A percentile compares a stretch with the other conserved stretches of the same genome.
phyloP scores from a whole-genome alignment of 2,888 invertebrate species.

The Melieria crassipennis region DNA sequence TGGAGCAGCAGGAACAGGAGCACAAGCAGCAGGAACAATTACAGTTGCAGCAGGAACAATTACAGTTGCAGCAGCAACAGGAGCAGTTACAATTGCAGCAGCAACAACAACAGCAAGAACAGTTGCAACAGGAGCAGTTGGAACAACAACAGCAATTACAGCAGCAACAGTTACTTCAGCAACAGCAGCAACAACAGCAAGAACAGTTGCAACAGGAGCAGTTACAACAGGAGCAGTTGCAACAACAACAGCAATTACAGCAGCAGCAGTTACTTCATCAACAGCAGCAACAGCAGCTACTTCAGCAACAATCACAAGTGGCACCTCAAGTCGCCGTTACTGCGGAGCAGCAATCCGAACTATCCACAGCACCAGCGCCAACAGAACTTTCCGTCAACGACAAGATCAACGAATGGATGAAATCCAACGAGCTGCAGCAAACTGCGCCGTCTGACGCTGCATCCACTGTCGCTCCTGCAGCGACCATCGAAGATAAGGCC shows the following conservation, averaged over 20 bases:
- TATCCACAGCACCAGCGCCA: slow-evolving; percentile 38
- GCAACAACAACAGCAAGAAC: slow-evolving; percentile 18
- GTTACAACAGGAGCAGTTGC: slow-evolving; percentile 57
- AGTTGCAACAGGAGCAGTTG: slow-evolving; percentile 42
- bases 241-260: slow-evolving; percentile 51
- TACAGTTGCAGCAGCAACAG: slow-evolving; percentile 28
- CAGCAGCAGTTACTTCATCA: slow-evolving; percentile 43
- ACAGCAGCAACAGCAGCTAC: slow-evolving; percentile 30
- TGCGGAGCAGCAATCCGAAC: background rate
- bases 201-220: slow-evolving; percentile 31
- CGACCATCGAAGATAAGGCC: slow-evolving; percentile 69
- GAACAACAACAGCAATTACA: slow-evolving; percentile 41
- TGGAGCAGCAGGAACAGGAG: slow-evolving; percentile 55
- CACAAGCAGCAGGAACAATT: slow-evolving; percentile 33
- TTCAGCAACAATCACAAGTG: slow-evolving; percentile 27
- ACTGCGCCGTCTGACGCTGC: slow-evolving; percentile 39
- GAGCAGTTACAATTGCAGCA: slow-evolving; percentile 25
- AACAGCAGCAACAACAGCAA: slow-evolving; percentile 33
- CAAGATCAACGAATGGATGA: slow-evolving; percentile 64
- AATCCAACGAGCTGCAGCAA: slow-evolving; percentile 57
- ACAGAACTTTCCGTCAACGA: slow-evolving; percentile 53
- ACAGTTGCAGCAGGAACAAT: slow-evolving; percentile 19
- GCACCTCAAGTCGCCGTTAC: slow-evolving; percentile 1
- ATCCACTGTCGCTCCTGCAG: slow-evolving; percentile 17
- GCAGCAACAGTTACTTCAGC: slow-evolving; percentile 13